These are phyloP conservation scores for Masticophis lateralis DNA, from an alignment of 2,797 vertebrate genomes.

Conservation along the genomic window DNA sequence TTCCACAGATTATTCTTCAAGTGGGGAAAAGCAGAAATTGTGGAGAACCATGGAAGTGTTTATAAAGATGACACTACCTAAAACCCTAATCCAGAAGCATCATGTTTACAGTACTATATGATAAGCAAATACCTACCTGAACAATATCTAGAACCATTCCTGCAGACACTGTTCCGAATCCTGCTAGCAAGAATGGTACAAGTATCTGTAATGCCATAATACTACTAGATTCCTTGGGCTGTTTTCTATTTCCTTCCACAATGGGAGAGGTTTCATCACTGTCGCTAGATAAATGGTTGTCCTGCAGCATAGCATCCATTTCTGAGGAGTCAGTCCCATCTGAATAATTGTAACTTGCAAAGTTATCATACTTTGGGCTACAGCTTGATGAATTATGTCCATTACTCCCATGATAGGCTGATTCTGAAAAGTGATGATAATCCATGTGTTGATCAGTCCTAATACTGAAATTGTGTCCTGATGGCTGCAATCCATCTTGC, in stretches of 20 bases:
- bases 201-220: slow-evolving; percentile 92
- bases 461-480: slow-evolving; percentile 64
- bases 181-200: slow-evolving; percentile 90
- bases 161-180: slow-evolving; percentile 94
- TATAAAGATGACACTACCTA: not conserved
- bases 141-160: slow-evolving; percentile 97
- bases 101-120: not conserved
- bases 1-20: not conserved
- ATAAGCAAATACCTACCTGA: slow-evolving; percentile 79
- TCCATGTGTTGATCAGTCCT: slow-evolving; percentile 68
- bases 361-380: slow-evolving; percentile 73
- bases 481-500: slow-evolving; percentile 69
- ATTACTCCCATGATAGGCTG: slow-evolving; percentile 64
- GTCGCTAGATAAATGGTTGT: slow-evolving; percentile 74
- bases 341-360: slow-evolving; percentile 71
- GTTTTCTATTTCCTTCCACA: slow-evolving; percentile 70
- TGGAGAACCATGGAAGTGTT: not conserved
- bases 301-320: slow-evolving; percentile 84
- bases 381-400: slow-evolving; percentile 63
- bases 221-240: slow-evolving; percentile 89
- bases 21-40: not conserved
- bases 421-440: slow-evolving; percentile 73
- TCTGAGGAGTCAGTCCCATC: slow-evolving; percentile 79
- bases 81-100: not conserved
- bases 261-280: slow-evolving; percentile 70